Conservation (phyloP, 2,888 invertebrate species). For the Liodrosophila aerea region DNA sequence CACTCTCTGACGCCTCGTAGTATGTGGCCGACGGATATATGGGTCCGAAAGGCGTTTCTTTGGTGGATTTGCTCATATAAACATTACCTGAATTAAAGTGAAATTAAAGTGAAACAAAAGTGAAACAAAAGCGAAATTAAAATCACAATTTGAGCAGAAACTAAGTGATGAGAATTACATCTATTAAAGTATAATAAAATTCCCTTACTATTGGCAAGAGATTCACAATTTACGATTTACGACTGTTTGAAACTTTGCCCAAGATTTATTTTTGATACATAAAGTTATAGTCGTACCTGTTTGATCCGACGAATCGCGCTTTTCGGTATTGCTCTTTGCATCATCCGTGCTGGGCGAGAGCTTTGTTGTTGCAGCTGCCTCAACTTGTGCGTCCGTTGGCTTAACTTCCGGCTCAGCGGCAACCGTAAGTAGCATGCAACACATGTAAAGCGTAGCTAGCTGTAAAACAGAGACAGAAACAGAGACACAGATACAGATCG, state of each 20-base stretch:
- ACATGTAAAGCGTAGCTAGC: constrained; percentile 30
- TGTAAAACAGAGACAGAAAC: constrained; percentile 3
- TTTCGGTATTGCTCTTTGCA: constrained; percentile 70
- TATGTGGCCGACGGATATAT: constrained; percentile 56
- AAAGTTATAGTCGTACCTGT: constrained; percentile 54
- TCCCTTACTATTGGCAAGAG: too few species aligned
- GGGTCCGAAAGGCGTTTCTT: constrained; percentile 72
- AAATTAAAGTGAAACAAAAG: neutral
- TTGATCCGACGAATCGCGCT: constrained; percentile 72
- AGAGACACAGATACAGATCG: too few species aligned
- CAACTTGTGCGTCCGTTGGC: constrained; percentile 31
- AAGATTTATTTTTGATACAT: too few species aligned
- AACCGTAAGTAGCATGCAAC: constrained; percentile 23
- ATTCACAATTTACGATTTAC: too few species aligned
- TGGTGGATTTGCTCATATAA: constrained; percentile 43
- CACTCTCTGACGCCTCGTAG: constrained; percentile 43
- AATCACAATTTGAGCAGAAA: too few species aligned
- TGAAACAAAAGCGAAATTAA: too few species aligned
- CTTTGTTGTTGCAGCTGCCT: constrained; percentile 46
- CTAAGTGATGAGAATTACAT: too few species aligned
- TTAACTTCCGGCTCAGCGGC: constrained; percentile 44
- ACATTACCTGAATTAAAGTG: constrained; percentile 23
- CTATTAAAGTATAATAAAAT: too few species aligned
- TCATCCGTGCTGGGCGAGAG: constrained; percentile 58
- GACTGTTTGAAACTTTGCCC: too few species aligned